These are phyloP conservation scores for Cantharis rufa DNA, from an alignment of 2,888 invertebrate species.

Conservation along the genomic window DNA sequence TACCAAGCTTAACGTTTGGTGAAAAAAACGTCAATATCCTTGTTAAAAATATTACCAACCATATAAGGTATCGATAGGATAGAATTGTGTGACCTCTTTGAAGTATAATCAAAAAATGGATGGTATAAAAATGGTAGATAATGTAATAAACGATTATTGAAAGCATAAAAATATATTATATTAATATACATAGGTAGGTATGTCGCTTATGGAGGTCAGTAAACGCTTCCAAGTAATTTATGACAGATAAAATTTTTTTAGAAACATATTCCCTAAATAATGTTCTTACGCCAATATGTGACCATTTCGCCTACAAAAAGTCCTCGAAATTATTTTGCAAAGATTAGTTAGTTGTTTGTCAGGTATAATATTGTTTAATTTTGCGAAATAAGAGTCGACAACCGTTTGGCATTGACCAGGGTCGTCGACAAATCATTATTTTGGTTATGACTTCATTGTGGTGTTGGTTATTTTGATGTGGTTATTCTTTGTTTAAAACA, in stretches of 20 bases:
- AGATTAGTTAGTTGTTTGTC: constrained; percentile 29
- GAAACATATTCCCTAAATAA: neutral
- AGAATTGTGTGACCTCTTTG: neutral
- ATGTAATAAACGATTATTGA: neutral
- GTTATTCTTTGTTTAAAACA: constrained; percentile 34
- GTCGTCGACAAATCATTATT: constrained; percentile 44
- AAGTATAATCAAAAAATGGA: neutral
- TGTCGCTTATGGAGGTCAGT: neutral
- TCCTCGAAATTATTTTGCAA: constrained; percentile 2
- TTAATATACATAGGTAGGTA: no score
- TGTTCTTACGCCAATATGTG: constrained; percentile 1
- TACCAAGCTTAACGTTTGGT: no score
- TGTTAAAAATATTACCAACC: neutral
- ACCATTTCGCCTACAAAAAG: constrained; percentile 5
- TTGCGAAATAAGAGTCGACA: constrained; percentile 59
- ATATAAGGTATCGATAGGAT: neutral
- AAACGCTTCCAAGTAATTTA: neutral
- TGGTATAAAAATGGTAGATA: neutral
- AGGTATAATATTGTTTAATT: constrained; percentile 33
- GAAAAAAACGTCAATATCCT: neutral
- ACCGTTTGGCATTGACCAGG: constrained; percentile 53
- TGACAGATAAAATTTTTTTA: neutral
- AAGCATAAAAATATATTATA: neutral
- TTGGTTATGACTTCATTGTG: constrained; percentile 33
- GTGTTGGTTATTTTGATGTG: constrained; percentile 30